These are phyloP conservation scores for Tympanuchus pallidicinctus DNA, from an alignment of 2,113 vertebrate genomes.

Conservation along the genomic window DNA sequence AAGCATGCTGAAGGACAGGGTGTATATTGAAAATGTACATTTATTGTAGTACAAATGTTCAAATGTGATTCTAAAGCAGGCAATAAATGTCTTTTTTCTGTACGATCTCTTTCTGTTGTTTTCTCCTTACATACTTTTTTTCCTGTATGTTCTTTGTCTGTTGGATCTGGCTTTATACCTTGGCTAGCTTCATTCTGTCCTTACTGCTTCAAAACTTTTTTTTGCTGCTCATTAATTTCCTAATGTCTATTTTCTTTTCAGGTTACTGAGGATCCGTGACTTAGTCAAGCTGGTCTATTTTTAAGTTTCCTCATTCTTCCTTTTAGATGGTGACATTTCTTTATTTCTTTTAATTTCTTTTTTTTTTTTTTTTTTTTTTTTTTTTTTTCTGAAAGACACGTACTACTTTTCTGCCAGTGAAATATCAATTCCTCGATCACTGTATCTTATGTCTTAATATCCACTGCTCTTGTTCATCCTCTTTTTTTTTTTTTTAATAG, in stretches of 20 bases:
- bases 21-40: neutral
- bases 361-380: too few relatives aligned
- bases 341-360: neutral
- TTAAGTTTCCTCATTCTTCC: neutral
- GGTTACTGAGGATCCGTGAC: neutral
- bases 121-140: neutral
- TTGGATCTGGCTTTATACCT: neutral
- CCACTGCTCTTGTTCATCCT: neutral
- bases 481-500: neutral
- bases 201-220: neutral
- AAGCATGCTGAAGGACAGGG: neutral
- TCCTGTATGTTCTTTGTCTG: neutral
- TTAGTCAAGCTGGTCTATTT: neutral
- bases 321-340: neutral
- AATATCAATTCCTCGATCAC: neutral
- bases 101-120: neutral
- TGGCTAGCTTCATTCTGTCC: neutral
- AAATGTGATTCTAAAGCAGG: neutral
- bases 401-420: neutral
- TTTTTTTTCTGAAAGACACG: neutral
- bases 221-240: neutral
- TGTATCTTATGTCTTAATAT: neutral
- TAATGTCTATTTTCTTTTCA: neutral
- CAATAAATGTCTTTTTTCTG: neutral
- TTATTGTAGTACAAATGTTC: too few relatives aligned